Evolutionary conservation across 1,140 invertebrate genomes (phyloP), one percentile per base, ranked within the genome.

Genomic region (Sinella curviseta): DNA sequence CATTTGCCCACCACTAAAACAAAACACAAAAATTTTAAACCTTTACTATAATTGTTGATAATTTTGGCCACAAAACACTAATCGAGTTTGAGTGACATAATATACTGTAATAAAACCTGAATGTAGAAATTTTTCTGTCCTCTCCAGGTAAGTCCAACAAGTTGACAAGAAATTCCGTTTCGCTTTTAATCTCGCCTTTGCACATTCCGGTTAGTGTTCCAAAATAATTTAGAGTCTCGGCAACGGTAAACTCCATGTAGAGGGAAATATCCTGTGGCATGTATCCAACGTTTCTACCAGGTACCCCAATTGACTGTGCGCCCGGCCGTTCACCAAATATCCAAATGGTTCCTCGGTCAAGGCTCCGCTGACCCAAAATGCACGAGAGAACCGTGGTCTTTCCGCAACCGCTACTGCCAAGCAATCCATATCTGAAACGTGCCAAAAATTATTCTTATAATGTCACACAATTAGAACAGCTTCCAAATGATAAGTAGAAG

Each of bases 221-320:
- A 86, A 98, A 98, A 86, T 97, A 98, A 89, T 94, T 92, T 90
- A 98, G 93, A 0, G 95, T 98, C 86, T 98, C 97, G 77, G 91
- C 91, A 80, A 97, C 97, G 0, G 95, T 94, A 87, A 98, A 97
- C 86, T 97, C 95, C 0, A 94, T 93, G 86, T 96, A 98, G 0
- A 98, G 88, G 0, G 96, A 95, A n/a, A 97, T 94, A 87, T 98
- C 31, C 31, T 70, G 65, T 8, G 65, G 65, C 65, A 70, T 70
- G 31, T 31, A 70, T 8, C 65, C 65, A 70, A 70, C 31, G n/a
- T 70, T 70, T 33, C 31, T 2, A 14, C 65, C 88, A 16, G 88
- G 88, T 20, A 89, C 83, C 14, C 86, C 86, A 36, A 83, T 83
- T n/a, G 80, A 83, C 14, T 76, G 74, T 20, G 85, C 81, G 4